Evolutionary conservation across 2,797 vertebrate genomes (phyloP).

Genomic region (Benthosema pterotum): DNA sequence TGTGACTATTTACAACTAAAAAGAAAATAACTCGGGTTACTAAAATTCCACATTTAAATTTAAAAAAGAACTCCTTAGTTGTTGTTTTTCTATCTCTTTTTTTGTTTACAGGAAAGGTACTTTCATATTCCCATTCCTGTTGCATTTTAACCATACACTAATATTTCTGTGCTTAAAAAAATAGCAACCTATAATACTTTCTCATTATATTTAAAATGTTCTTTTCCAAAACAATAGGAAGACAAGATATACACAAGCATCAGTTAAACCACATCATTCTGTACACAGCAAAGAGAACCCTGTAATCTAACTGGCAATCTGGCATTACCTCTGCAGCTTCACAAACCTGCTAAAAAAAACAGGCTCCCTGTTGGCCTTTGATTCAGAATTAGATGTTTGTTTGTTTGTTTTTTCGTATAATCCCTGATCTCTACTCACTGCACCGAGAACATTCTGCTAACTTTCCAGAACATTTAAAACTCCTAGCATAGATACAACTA

Average conservation of each 20-base stretch:
- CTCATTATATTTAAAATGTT: slow-evolving; percentile 89
- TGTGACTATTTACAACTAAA: slow-evolving; percentile 78
- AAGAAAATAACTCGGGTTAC: slow-evolving; percentile 70
- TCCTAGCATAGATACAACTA: slow-evolving; percentile 54
- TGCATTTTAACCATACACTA: slow-evolving; percentile 77
- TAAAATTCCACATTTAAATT: slow-evolving; percentile 77
- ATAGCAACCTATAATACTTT: slow-evolving; percentile 91
- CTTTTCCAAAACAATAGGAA: slow-evolving; percentile 83
- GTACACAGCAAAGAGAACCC: slow-evolving; percentile 83
- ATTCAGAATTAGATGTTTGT: slow-evolving; percentile 51
- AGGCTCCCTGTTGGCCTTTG: slow-evolving; percentile 72
- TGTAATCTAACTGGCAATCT: slow-evolving; percentile 70
- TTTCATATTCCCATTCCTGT: slow-evolving; percentile 69
- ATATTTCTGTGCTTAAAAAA: slow-evolving; percentile 82
- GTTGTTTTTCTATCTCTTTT: too few species aligned
- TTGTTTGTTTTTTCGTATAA: slow-evolving; percentile 54
- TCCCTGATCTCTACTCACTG: slow-evolving; percentile 72
- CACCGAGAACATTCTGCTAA: slow-evolving; percentile 42
- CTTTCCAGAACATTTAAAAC: slow-evolving; percentile 38
- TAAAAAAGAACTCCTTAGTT: slow-evolving; percentile 65
- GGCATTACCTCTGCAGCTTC: slow-evolving; percentile 69
- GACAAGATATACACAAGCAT: slow-evolving; percentile 90
- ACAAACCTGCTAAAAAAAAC: slow-evolving; percentile 57
- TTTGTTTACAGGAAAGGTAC: slow-evolving; percentile 66
- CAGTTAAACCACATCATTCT: slow-evolving; percentile 80